Conservation (phyloP, 1,140 invertebrate genomes). For the Pristionchus pacificus region DNA sequence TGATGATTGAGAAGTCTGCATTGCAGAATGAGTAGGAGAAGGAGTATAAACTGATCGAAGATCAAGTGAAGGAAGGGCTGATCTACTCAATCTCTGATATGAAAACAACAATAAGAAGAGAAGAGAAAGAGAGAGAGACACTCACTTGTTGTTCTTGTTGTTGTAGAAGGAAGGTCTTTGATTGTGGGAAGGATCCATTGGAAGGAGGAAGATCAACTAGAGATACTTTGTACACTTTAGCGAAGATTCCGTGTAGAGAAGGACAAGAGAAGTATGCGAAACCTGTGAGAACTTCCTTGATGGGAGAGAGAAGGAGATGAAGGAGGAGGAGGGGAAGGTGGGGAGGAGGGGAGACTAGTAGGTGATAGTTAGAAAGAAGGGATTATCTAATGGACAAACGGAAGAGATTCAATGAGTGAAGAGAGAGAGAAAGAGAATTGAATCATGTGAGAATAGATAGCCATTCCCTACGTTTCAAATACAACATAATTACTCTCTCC, state of each 20-base stretch:
- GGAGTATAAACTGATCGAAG: not conserved
- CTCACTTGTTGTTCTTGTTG: not conserved
- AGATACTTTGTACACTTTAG: conserved; percentile 47
- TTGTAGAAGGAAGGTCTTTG: not conserved
- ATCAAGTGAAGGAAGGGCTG: not conserved
- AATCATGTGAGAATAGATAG: not conserved
- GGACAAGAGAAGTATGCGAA: conserved; percentile 42
- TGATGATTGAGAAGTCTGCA: not conserved
- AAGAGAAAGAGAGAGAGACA: not conserved
- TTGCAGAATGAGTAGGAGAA: not conserved
- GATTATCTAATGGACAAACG: no score
- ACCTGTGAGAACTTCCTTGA: conserved; percentile 28
- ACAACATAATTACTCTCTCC: no score
- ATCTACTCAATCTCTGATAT: not conserved
- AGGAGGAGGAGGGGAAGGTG: not conserved
- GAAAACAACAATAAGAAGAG: not conserved
- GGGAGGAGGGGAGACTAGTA: no score
- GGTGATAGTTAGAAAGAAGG: no score
- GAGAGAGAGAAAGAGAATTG: not conserved
- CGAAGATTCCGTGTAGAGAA: conserved; percentile 43
- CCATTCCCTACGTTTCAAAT: conserved; percentile 1
- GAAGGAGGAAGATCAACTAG: conserved; percentile 24
- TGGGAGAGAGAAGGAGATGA: not conserved
- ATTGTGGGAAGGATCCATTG: not conserved
- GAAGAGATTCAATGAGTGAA: no score